Conservation (phyloP, 2,888 invertebrate species). For the Luperina nickerlii region DNA sequence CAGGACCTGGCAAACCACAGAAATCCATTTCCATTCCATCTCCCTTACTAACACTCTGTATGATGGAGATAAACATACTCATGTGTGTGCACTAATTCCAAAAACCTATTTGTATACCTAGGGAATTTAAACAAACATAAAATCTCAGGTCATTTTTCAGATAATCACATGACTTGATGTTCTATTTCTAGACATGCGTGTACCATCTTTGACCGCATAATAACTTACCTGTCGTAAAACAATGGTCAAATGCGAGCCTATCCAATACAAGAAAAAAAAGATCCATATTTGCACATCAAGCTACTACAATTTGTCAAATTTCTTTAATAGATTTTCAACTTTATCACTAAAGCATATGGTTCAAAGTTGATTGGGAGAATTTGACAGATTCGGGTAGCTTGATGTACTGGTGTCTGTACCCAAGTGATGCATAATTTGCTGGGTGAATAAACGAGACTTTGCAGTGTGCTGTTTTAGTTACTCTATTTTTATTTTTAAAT, state of each 20-base stretch:
- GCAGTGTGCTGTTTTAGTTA: neutral
- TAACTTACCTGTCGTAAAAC: neutral
- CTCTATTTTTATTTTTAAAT: no score
- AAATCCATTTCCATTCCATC: constrained; percentile 54
- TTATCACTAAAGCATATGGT: no score
- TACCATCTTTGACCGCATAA: neutral
- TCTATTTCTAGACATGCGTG: neutral
- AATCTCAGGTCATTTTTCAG: neutral
- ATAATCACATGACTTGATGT: neutral
- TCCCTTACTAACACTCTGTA: constrained; percentile 10
- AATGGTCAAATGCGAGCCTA: neutral
- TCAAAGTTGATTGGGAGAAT: no score
- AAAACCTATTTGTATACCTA: neutral
- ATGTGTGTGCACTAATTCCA: neutral
- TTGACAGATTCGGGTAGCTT: no score
- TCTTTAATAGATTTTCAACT: no score
- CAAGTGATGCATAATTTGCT: neutral
- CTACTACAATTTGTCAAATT: no score
- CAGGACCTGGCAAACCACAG: constrained; percentile 52
- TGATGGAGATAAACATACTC: constrained; percentile 2
- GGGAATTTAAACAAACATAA: neutral
- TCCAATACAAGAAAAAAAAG: neutral
- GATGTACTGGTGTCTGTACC: neutral
- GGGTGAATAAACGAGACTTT: neutral
- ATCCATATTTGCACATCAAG: neutral